Evolutionary conservation across 2,113 vertebrate genomes (phyloP).

Genomic region (Plecotus auritus): DNA sequence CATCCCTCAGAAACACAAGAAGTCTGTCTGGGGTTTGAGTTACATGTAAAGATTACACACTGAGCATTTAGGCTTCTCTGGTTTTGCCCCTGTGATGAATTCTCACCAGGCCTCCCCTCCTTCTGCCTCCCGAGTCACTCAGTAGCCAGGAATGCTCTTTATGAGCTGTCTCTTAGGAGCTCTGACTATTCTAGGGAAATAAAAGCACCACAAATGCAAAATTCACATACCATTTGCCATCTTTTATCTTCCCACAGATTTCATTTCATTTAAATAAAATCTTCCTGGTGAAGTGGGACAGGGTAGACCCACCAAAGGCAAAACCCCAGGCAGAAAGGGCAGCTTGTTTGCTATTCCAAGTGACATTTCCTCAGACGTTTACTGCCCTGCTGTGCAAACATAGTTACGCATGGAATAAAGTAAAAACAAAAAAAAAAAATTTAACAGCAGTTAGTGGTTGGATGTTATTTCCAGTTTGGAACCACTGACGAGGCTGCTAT

Average conservation of each 20-base stretch:
- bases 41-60: constrained; percentile 45
- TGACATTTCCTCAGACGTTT: constrained; percentile 63
- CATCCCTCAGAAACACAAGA: constrained; percentile 36
- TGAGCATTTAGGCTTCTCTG: neutral
- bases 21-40: neutral
- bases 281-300: neutral
- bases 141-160: neutral
- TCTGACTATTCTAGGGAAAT: neutral
- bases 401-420: constrained; percentile 71
- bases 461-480: constrained; percentile 82
- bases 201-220: neutral
- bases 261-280: neutral
- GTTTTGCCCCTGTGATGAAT: neutral
- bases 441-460: constrained; percentile 79
- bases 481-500: constrained; percentile 75
- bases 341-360: constrained; percentile 62
- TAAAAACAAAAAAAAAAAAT: constrained; percentile 55
- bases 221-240: neutral
- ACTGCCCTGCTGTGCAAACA: constrained; percentile 72
- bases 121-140: neutral
- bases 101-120: neutral
- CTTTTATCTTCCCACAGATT: neutral
- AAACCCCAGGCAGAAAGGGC: neutral
- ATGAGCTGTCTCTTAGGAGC: neutral
- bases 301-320: neutral